phyloP scores from a whole-genome alignment of 1,140 invertebrate species.

The Idris sp. region DNA sequence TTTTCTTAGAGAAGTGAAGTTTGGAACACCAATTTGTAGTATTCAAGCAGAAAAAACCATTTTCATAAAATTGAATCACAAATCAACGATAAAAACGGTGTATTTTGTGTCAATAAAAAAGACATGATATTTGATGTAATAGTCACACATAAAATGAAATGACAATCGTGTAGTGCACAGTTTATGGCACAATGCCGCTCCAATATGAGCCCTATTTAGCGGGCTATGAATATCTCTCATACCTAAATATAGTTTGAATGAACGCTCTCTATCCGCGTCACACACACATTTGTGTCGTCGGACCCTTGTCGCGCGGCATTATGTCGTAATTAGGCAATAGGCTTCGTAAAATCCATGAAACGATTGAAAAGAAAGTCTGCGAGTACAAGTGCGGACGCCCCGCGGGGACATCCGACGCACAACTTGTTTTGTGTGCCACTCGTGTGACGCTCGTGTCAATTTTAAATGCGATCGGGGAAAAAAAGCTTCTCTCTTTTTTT shows the following conservation, averaged over 20 bases:
- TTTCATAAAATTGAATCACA: no score
- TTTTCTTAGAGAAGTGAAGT: no score
- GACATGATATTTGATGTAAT: slow-evolving; percentile 21
- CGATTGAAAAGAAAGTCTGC: slow-evolving; percentile 58
- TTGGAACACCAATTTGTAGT: no score
- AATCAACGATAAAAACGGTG: no score
- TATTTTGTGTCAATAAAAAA: no score
- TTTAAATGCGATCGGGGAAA: slow-evolving; percentile 19
- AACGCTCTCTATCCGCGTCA: slow-evolving; percentile 29
- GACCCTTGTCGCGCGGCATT: slow-evolving; percentile 61
- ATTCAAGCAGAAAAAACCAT: no score
- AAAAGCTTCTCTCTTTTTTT: slow-evolving; percentile 13
- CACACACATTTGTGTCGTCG: slow-evolving; percentile 25
- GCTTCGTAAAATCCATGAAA: slow-evolving; percentile 66
- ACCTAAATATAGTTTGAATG: no score
- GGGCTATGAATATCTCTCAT: slow-evolving; percentile 37
- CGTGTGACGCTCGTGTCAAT: slow-evolving; percentile 33
- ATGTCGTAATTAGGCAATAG: slow-evolving; percentile 70
- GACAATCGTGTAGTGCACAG: slow-evolving; percentile 19
- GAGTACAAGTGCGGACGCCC: slow-evolving; percentile 68
- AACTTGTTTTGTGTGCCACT: slow-evolving; percentile 41
- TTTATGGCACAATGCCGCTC: slow-evolving; percentile 29
- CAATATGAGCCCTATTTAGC: slow-evolving; percentile 46
- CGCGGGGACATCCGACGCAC: slow-evolving; percentile 68
- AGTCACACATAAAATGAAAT: slow-evolving; percentile 32